Base-by-base conservation (phyloP, 2,888 invertebrate species). In the Troilus luridus region DNA sequence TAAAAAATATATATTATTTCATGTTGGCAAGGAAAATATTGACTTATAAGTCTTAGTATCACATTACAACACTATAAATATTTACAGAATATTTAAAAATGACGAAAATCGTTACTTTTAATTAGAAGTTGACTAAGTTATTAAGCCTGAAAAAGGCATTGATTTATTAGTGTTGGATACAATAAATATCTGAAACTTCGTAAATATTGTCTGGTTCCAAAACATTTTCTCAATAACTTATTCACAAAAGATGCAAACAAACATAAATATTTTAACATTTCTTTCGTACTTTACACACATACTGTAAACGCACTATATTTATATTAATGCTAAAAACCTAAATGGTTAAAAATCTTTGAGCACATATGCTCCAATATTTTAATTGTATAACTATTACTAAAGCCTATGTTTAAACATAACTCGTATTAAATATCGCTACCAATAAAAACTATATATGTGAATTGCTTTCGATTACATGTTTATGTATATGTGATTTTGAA, bases 401-500 rank as follows among this genome's bases (percentile, higher is more conserved):
- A 41, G 81, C 81, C 81, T 81, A 81, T 81, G 81, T 81, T 81
- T 17, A 81, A 81, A 81, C 41, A 81, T 41, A 81, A 81, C 17
- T 41, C 54, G 54, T 81, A 81, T 81, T 54, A 81, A 41, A 81
- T 81, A 81, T 81, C 21, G 81, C 81, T 81, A 81, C 27, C 54
- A 81, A 81, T 81, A 81, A 81, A 81, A 81, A 17, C 21, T 41
- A 41, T 81, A 81, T 81, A 81, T 81, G 81, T 54, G 54, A 81
- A 81, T 81, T 81, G 81, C 81, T 81, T 81, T 81, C 54, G 81
- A 81, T 81, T 81, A 81, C 81, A 81, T 81, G 81, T 88, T 27
- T 88, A 88, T 88, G 54, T 60, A 24, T 58, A 58, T 88, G 88
- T 62, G 88, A 88, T 88, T 41, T 62, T 62, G 64, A 89, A 89